Evolutionary conservation across 2,797 vertebrate genomes (phyloP).

Genomic region (Amazona finschi): DNA sequence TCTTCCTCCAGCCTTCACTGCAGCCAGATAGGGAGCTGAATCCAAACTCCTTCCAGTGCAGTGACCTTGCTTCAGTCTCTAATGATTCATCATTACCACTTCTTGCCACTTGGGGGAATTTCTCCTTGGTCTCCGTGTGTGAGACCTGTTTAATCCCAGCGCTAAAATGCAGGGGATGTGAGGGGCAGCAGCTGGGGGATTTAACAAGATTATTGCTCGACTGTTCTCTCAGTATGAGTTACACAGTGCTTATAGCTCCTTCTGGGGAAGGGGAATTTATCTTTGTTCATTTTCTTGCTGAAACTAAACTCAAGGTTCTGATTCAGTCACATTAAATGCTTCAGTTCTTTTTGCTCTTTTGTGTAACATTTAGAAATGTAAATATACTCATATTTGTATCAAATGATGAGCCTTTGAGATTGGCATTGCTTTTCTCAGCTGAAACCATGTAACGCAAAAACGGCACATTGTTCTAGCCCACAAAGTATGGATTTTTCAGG

Average conservation of each 20-base stretch:
- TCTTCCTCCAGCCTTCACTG: background rate
- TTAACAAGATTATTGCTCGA: background rate
- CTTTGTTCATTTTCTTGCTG: background rate
- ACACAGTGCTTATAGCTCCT: background rate
- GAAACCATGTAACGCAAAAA: background rate
- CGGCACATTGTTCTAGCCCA: background rate
- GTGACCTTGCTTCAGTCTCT: background rate
- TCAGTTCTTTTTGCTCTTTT: background rate
- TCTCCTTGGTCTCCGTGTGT: background rate
- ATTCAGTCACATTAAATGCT: background rate
- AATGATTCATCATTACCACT: background rate
- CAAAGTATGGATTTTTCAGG: background rate
- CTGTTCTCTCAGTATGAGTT: background rate
- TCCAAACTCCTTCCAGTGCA: background rate
- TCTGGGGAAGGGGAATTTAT: background rate
- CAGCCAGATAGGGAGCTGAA: background rate
- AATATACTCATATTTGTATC: background rate
- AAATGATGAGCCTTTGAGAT: background rate
- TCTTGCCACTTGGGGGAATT: background rate
- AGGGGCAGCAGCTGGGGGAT: background rate
- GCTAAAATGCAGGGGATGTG: background rate
- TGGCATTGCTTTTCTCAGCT: background rate
- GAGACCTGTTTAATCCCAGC: background rate
- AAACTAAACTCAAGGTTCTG: background rate
- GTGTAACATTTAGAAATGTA: background rate